Evolutionary conservation across 2,797 vertebrate species (phyloP), one percentile per base, ranked within the genome.

Genomic region (Lepus townsendii): DNA sequence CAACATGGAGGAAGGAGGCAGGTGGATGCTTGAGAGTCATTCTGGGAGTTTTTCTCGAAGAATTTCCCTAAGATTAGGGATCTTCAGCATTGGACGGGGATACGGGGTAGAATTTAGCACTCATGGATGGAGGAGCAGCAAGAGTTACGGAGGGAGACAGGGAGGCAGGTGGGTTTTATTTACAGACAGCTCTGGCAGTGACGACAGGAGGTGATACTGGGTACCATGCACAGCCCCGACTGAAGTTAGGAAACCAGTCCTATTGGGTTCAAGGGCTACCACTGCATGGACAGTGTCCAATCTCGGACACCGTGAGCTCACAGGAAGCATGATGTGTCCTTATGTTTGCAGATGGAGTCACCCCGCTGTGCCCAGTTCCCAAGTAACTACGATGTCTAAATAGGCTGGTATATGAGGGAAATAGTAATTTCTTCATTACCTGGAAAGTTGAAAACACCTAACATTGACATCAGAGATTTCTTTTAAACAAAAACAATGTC

Each of bases 401-500:
- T 75, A 60, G 80, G 50, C 65, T 38, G 35, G 47, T 9, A 66
- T 73, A 27, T 0, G 2, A 90, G 26, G 30, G 75, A 89, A 63
- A 94, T 24, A 14, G 65, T 22, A 80, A 5, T 90, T 75, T 35
- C 17, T 83, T 76, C 27, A 72, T 52, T 62, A 68, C 72, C 13
- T 76, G 26, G 76, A 89, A 78, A 91, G 60, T 47, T 17, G 50
- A 54, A 54, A 60, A 50, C 22, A 78, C 32, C 66, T 75, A 72
- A 65, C 83, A 68, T 72, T 82, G 63, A 7, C 68, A 72, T 62
- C 42, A 91, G 73, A 27, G 20, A 65, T 90, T 95, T 91, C 10
- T 65, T 96, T 84, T 71, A 50, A 96, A 72, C 27, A 71, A 30
- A 52, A 35, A 27, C 38, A 83, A n/a, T 38, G 71, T 88, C 68